Percentiles rank a stretch among this genome's conserved stretches.
phyloP scores from a whole-genome alignment of 2,797 vertebrate genomes.

The Enteromius thamalakanensis region DNA sequence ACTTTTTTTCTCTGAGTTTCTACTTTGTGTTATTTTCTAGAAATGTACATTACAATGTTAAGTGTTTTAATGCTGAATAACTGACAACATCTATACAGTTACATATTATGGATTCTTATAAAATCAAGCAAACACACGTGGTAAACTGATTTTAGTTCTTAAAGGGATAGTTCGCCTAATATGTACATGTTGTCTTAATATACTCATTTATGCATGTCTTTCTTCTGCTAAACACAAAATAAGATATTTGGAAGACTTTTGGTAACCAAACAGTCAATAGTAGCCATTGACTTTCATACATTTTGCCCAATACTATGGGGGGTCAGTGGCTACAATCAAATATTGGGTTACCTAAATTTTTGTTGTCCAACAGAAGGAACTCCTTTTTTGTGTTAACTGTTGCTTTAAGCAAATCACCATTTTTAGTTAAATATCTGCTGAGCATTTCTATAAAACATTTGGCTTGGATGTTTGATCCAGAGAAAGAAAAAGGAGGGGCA shows the following conservation, averaged over 20 bases:
- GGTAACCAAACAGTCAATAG: neutral
- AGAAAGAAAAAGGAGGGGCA: neutral
- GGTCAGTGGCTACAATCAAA: neutral
- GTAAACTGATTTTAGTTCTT: too few species aligned
- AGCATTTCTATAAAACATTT: neutral
- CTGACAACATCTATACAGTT: neutral
- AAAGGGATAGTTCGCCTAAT: neutral
- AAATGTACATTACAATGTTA: neutral
- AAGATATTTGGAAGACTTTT: neutral
- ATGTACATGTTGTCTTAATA: neutral
- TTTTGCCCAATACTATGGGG: too few species aligned
- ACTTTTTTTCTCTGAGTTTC: neutral
- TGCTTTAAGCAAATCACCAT: neutral
- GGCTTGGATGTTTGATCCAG: neutral
- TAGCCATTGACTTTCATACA: neutral
- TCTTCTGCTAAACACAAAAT: neutral
- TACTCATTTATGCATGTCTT: neutral
- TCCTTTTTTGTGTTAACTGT: neutral
- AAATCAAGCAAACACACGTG: neutral
- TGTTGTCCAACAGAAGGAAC: neutral
- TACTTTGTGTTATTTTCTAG: neutral
- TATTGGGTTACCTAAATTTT: neutral
- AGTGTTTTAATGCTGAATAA: neutral
- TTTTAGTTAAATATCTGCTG: constrained; percentile 6
- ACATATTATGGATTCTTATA: neutral